phyloP scores from a whole-genome alignment of 30 jellyfish, hydroid and myxozoan genomes.

The Nemopilema nomurai region DNA sequence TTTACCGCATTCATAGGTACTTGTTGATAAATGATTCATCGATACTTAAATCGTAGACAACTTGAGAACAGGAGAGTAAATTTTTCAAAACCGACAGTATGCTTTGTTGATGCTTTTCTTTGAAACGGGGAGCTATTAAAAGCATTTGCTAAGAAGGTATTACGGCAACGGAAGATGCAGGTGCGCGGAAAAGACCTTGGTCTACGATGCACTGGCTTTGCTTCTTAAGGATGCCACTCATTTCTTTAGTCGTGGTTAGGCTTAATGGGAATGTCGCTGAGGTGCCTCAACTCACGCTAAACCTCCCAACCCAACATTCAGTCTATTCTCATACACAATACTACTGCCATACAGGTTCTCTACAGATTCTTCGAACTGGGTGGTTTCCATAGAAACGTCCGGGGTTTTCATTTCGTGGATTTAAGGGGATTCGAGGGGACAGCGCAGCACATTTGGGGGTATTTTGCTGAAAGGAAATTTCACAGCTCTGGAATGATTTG shows the following conservation, averaged over 20 bases:
- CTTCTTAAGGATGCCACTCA: not conserved
- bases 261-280: not conserved
- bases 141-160: slow-evolving; percentile 25
- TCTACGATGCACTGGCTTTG: not conserved
- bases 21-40: slow-evolving; percentile 17
- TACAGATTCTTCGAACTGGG: no score
- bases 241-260: not conserved
- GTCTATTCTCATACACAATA: not conserved
- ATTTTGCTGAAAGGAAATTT: no score
- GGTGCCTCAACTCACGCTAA: not conserved
- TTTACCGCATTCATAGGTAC: slow-evolving; percentile 17
- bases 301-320: not conserved
- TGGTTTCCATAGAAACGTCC: no score
- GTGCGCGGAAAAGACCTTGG: not conserved
- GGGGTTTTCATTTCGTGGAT: no score
- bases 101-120: slow-evolving; percentile 11
- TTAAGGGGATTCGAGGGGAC: no score
- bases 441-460: no score
- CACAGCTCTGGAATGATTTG: no score
- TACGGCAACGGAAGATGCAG: slow-evolving; percentile 24
- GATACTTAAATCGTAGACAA: slow-evolving; percentile 8
- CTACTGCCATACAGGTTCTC: no score
- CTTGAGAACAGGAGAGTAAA: not conserved
- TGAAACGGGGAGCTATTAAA: not conserved
- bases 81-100: slow-evolving; percentile 37